A percentile compares a stretch with the other conserved stretches of the same genome.
phyloP scores from a whole-genome alignment of 2,888 invertebrate species.

The Adelognathus sp. region DNA sequence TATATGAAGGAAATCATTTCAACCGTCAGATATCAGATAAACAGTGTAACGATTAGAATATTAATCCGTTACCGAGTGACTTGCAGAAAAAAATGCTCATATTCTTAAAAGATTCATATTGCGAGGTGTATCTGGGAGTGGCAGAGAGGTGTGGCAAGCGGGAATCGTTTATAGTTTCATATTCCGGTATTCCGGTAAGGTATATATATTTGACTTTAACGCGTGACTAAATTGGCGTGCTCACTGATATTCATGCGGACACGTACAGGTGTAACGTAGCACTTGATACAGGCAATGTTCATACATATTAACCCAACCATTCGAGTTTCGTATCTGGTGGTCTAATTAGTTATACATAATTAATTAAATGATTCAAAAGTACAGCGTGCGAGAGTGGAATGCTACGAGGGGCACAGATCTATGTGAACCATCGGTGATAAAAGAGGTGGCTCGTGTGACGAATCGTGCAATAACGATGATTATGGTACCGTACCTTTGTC shows the following conservation, averaged over 20 bases:
- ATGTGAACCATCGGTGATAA: constrained; percentile 64
- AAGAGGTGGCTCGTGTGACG: constrained; percentile 44
- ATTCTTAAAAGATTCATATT: background rate
- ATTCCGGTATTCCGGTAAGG: background rate
- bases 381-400: constrained; percentile 26
- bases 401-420: constrained; percentile 44
- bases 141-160: background rate
- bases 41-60: too few species aligned
- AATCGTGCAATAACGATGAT: constrained; percentile 34
- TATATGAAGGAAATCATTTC: too few species aligned
- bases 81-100: background rate
- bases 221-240: constrained; percentile 28
- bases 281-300: constrained; percentile 5
- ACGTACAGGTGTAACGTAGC: constrained; percentile 1
- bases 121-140: background rate
- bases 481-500: constrained; percentile 18
- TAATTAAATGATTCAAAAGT: constrained; percentile 62
- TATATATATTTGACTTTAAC: background rate
- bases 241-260: background rate
- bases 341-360: constrained; percentile 60
- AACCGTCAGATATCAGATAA: too few species aligned
- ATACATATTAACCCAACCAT: constrained; percentile 28
- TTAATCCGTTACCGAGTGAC: too few species aligned
- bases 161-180: constrained; percentile 18
- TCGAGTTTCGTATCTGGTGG: constrained; percentile 13